Conservation (phyloP, 2,113 vertebrate genomes). For the Cyanistes caeruleus region DNA sequence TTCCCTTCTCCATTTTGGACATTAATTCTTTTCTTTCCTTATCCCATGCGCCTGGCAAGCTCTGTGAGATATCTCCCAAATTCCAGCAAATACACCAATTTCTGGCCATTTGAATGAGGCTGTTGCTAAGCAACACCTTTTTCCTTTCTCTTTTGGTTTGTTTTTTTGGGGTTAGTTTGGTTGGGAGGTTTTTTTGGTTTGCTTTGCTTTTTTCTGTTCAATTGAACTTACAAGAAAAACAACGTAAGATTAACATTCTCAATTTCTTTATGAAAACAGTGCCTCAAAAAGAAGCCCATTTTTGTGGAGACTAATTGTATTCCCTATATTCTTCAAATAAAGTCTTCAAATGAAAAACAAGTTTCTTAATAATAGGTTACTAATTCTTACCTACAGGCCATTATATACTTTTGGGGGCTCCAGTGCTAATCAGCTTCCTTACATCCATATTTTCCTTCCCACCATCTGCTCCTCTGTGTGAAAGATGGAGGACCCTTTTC, state of each 20-base stretch:
- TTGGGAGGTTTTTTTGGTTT: neutral
- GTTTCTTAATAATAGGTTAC: neutral
- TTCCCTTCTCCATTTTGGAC: neutral
- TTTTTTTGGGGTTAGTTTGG: neutral
- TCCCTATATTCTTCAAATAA: neutral
- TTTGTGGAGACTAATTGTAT: neutral
- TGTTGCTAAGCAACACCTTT: conserved; percentile 72
- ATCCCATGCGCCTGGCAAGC: neutral
- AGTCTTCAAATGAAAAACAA: conserved; percentile 10
- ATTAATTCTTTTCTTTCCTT: neutral
- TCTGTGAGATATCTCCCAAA: conserved; percentile 35
- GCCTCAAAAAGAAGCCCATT: neutral
- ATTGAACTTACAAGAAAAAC: neutral
- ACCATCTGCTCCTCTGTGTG: neutral
- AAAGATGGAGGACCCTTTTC: neutral
- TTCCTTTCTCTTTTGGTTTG: neutral
- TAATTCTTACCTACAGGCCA: neutral
- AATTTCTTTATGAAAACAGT: neutral
- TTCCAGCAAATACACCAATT: conserved; percentile 56
- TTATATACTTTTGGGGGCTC: neutral
- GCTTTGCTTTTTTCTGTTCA: neutral
- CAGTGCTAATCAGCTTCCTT: neutral
- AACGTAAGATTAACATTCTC: neutral
- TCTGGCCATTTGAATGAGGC: conserved; percentile 50
- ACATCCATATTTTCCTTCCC: neutral